Evolutionary conservation across 2,113 vertebrate species (phyloP).

Genomic region (Hemicordylus capensis): DNA sequence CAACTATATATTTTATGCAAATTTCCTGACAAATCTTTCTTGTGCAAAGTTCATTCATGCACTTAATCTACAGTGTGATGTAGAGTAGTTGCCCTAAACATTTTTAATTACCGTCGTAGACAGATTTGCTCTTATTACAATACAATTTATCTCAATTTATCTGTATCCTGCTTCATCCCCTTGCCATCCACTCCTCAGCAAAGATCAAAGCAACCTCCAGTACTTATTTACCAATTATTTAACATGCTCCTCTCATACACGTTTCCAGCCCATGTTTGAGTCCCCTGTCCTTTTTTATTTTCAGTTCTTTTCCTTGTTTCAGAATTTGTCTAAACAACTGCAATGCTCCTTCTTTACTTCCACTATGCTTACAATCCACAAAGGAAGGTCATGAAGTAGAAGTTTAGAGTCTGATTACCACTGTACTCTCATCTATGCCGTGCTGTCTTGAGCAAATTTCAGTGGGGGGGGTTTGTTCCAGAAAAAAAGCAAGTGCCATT

Average conservation of each 20-base stretch:
- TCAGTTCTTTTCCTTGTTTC: slow-evolving; percentile 42
- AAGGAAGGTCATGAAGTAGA: slow-evolving; percentile 57
- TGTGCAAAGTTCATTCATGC: no score
- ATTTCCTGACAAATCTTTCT: no score
- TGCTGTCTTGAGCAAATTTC: slow-evolving; percentile 52
- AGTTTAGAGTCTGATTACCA: slow-evolving; percentile 54
- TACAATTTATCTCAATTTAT: no score
- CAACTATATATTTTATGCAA: no score
- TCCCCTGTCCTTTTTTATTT: slow-evolving; percentile 26
- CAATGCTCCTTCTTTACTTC: slow-evolving; percentile 55
- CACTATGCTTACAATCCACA: slow-evolving; percentile 52
- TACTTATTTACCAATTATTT: not conserved
- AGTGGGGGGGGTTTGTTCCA: slow-evolving; percentile 44
- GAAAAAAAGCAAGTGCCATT: slow-evolving; percentile 65
- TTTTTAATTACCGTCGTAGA: not conserved
- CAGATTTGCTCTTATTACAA: no score
- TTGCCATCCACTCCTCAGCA: not conserved
- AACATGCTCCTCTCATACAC: not conserved
- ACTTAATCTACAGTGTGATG: no score
- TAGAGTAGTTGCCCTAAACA: not conserved
- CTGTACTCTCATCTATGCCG: slow-evolving; percentile 40
- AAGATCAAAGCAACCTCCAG: not conserved
- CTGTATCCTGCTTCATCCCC: not conserved
- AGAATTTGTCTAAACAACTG: slow-evolving; percentile 53
- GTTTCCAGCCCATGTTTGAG: not conserved